Evolutionary conservation across 2,888 invertebrate species (phyloP).

Genomic region (Mesorhabditis sp.): DNA sequence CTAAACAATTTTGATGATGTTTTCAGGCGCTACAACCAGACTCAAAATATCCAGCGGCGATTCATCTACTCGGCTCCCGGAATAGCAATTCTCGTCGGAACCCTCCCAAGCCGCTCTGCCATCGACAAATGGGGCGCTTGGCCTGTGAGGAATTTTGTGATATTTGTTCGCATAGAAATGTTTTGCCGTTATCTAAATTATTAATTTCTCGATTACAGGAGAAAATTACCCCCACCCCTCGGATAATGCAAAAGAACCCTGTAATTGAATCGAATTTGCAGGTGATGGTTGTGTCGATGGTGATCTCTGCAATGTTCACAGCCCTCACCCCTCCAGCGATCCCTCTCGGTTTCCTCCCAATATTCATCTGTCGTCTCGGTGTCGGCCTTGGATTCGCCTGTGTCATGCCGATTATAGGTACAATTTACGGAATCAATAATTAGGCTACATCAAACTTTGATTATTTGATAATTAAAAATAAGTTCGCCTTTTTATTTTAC

Average conservation of each 20-base stretch:
- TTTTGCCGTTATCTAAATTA: no score
- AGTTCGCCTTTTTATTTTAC: no score
- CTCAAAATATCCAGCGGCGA: conserved; percentile 1
- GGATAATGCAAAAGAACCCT: no score
- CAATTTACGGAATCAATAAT: neutral
- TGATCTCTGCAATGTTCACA: neutral
- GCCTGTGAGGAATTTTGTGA: no score
- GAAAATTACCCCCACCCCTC: no score
- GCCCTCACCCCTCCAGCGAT: neutral
- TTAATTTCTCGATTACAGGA: no score
- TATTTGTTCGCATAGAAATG: no score
- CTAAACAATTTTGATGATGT: no score
- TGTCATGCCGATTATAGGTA: neutral
- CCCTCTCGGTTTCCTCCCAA: neutral
- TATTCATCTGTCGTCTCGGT: neutral
- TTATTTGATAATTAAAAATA: no score
- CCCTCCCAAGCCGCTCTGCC: neutral
- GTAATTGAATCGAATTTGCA: no score
- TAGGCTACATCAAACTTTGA: neutral
- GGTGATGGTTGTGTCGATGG: neutral
- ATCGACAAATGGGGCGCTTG: no score
- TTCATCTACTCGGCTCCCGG: conserved; percentile 20
- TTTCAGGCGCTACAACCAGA: no score
- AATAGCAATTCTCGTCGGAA: conserved; percentile 17
- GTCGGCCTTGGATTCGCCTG: neutral